Conservation (phyloP, 2,797 vertebrate species). For the Sebastiscus tertius region DNA sequence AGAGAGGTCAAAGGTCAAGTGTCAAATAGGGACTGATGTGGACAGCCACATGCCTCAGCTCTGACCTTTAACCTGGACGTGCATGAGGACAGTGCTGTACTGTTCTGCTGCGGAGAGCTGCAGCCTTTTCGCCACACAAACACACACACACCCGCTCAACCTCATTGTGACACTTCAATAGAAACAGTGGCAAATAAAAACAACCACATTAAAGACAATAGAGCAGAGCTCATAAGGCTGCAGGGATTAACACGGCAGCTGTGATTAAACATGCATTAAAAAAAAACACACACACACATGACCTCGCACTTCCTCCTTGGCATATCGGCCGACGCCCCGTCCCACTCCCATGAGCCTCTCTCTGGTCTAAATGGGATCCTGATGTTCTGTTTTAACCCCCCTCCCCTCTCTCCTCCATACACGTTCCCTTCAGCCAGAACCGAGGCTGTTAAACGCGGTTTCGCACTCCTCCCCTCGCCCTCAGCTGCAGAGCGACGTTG, state of each 20-base stretch:
- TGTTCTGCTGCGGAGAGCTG: constrained; percentile 36
- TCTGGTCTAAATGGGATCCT: constrained; percentile 72
- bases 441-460: constrained; percentile 59
- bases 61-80: constrained; percentile 66
- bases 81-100: constrained; percentile 42
- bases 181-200: constrained; percentile 25
- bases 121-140: not conserved
- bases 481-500: constrained; percentile 66
- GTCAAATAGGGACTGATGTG: constrained; percentile 59
- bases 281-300: constrained; percentile 14
- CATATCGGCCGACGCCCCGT: constrained; percentile 53
- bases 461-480: constrained; percentile 51
- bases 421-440: constrained; percentile 43
- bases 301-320: constrained; percentile 58
- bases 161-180: constrained; percentile 5
- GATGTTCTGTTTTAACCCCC: constrained; percentile 64
- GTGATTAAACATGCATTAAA: constrained; percentile 22
- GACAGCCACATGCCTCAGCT: constrained; percentile 63
- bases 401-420: not conserved
- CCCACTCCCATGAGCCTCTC: constrained; percentile 52
- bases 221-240: not conserved
- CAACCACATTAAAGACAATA: constrained; percentile 23
- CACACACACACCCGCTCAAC: not conserved
- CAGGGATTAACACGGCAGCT: constrained; percentile 25
- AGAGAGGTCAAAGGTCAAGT: constrained; percentile 47